A percentile compares a stretch with the other conserved stretches of the same genome.
Conservation (phyloP, 2,888 invertebrate genomes). For the Koerneria pararmatus region DNA sequence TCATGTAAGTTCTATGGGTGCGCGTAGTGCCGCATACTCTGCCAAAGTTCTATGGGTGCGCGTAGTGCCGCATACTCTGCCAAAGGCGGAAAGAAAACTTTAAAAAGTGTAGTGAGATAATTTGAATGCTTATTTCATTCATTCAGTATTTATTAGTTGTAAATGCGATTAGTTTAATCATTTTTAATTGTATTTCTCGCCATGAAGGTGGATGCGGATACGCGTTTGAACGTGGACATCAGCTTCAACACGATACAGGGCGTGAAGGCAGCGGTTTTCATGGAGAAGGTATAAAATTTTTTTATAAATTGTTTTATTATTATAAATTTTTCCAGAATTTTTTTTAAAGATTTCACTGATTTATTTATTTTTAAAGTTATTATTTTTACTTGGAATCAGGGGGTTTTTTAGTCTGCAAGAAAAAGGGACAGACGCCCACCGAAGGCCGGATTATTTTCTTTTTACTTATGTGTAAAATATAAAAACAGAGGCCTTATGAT, state of each 20-base stretch:
- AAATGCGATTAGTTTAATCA: background rate
- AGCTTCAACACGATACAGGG: slow-evolving; percentile 99
- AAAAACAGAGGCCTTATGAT: no score
- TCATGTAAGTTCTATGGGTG: no score
- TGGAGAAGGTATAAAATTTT: slow-evolving; percentile 31
- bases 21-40: no score
- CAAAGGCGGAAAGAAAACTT: no score
- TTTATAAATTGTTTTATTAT: no score
- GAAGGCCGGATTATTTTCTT: no score
- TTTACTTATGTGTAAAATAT: no score
- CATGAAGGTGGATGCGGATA: slow-evolving; percentile 79
- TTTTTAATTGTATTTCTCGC: background rate
- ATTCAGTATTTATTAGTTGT: background rate
- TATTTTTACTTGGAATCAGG: no score
- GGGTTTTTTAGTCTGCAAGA: no score
- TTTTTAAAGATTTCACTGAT: background rate
- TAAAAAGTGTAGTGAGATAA: background rate
- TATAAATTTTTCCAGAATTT: background rate
- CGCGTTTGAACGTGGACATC: slow-evolving; percentile 89
- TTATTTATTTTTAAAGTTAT: background rate
- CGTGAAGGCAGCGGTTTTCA: slow-evolving; percentile 82
- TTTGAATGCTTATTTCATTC: background rate
- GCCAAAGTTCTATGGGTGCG: no score
- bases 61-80: no score
- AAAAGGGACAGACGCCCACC: no score